phyloP scores from a whole-genome alignment of 1,140 invertebrate genomes.

The Octopus sinensis region DNA sequence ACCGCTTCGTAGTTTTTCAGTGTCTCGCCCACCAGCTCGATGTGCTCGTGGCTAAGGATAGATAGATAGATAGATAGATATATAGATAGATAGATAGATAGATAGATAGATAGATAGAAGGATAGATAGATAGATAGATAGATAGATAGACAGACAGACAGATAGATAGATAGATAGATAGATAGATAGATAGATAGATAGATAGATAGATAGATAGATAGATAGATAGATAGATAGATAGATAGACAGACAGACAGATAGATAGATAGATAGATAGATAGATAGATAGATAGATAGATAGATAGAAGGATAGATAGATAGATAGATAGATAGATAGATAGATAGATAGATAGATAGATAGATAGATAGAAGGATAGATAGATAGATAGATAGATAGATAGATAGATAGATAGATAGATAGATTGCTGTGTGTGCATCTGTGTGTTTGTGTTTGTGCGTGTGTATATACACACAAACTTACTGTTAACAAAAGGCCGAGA shows the following conservation, averaged over 20 bases:
- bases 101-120: no score
- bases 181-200: not conserved
- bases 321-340: not conserved
- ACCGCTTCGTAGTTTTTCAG: no score
- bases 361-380: not conserved
- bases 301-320: not conserved
- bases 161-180: not conserved
- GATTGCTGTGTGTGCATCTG: not conserved
- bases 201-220: not conserved
- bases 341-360: not conserved
- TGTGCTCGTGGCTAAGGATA: no score
- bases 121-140: no score
- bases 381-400: not conserved
- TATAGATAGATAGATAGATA: no score
- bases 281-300: not conserved
- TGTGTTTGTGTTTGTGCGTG: no score
- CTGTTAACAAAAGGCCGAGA: no score
- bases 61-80: no score
- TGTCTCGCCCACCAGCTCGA: no score
- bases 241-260: not conserved
- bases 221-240: not conserved
- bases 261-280: not conserved
- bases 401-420: constrained; percentile 3
- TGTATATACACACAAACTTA: no score
- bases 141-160: not conserved